phyloP scores from a whole-genome alignment of 1,140 invertebrate species.

The Drosophila lacertosa region DNA sequence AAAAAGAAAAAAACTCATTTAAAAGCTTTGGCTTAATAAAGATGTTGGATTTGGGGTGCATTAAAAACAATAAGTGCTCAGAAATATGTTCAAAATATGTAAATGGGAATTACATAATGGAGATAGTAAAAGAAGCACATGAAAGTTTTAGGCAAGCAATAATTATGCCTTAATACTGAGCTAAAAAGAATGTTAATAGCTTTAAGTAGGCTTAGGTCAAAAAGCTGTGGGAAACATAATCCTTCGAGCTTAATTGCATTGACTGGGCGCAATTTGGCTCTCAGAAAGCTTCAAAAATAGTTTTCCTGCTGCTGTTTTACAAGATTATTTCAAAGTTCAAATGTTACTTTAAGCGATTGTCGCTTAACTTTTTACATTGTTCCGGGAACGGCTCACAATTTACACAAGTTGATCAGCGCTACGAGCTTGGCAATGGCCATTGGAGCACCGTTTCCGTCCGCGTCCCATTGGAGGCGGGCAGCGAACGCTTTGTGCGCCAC shows the following conservation, averaged over 20 bases:
- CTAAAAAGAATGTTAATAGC: neutral
- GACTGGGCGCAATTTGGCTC: slow-evolving; percentile 4
- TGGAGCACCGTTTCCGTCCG: slow-evolving; percentile 25
- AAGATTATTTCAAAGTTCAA: slow-evolving; percentile 2
- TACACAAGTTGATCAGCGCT: too few species aligned
- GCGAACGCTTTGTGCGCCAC: slow-evolving; percentile 51
- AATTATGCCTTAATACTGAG: neutral
- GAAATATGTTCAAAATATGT: too few species aligned
- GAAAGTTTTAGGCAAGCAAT: neutral
- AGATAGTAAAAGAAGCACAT: neutral
- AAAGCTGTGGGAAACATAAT: too few species aligned
- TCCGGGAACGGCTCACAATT: neutral
- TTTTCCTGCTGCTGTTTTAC: neutral
- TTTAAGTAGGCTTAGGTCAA: too few species aligned
- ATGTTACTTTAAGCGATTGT: slow-evolving; percentile 1
- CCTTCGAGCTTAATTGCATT: neutral
- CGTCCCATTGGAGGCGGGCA: slow-evolving; percentile 23
- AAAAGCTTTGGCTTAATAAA: neutral
- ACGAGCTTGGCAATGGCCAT: slow-evolving; percentile 65
- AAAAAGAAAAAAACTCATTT: neutral
- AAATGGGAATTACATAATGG: too few species aligned
- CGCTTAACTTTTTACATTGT: neutral
- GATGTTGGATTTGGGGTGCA: too few species aligned
- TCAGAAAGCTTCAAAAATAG: neutral
- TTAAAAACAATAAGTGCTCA: too few species aligned